Evolutionary conservation across 2,888 invertebrate species (phyloP).

Genomic region (Tipula helvola): DNA sequence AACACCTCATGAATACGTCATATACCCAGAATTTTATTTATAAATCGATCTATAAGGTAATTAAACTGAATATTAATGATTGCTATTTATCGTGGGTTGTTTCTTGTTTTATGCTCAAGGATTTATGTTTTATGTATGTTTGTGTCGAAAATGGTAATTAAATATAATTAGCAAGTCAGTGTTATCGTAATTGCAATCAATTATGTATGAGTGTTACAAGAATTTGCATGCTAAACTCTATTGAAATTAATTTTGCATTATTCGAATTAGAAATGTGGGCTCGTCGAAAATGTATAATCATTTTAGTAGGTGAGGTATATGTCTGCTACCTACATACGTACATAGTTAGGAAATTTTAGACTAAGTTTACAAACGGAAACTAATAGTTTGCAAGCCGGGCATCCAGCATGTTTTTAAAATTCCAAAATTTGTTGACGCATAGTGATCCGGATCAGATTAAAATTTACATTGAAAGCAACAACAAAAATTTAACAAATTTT

Average conservation of each 20-base stretch:
- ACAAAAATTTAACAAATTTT: too few relatives aligned
- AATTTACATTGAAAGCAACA: too few relatives aligned
- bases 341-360: too few relatives aligned
- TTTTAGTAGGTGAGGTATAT: too few relatives aligned
- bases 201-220: not conserved
- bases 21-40: not conserved
- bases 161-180: not conserved
- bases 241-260: not conserved
- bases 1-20: not conserved
- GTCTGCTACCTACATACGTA: too few relatives aligned
- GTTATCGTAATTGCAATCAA: not conserved
- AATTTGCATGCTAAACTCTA: not conserved
- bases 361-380: too few relatives aligned
- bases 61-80: not conserved
- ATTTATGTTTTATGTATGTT: not conserved
- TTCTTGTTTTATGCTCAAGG: not conserved
- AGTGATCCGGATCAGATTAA: too few relatives aligned
- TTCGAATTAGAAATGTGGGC: not conserved
- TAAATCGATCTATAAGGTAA: not conserved
- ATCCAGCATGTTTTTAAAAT: too few relatives aligned
- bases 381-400: too few relatives aligned
- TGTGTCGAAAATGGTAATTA: not conserved
- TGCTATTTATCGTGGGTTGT: not conserved
- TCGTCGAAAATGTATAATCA: not conserved
- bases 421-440: too few relatives aligned